phyloP scores from a whole-genome alignment of 2,888 invertebrate species.

The Ormyrus nitidulus region DNA sequence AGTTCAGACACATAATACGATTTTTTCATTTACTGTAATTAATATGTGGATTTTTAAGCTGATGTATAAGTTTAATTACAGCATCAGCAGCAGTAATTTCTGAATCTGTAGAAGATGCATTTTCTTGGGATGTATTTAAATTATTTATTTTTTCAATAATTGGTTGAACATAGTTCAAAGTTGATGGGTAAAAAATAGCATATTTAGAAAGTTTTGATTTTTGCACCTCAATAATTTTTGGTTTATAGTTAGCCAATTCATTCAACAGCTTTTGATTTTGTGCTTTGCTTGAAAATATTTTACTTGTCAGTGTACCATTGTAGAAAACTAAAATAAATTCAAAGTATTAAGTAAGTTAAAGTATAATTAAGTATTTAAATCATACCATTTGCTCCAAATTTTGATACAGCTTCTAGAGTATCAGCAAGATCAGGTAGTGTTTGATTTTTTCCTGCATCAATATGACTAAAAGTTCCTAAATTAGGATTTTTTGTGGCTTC shows the following conservation, averaged over 20 bases:
- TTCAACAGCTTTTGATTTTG: conserved; percentile 69
- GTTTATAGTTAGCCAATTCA: conserved; percentile 66
- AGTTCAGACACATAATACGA: background rate
- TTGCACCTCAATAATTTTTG: conserved; percentile 59
- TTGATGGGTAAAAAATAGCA: conserved; percentile 66
- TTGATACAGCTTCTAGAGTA: conserved; percentile 77
- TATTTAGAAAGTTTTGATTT: conserved; percentile 65
- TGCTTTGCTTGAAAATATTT: conserved; percentile 54
- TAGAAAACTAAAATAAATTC: conserved; percentile 70
- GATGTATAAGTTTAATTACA: conserved; percentile 53
- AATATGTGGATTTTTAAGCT: conserved; percentile 42
- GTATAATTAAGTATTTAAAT: no score
- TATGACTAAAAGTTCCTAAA: conserved; percentile 73
- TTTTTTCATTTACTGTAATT: conserved; percentile 46
- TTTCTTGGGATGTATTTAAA: conserved; percentile 62
- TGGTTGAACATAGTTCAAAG: conserved; percentile 59
- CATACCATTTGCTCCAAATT: conserved; percentile 71
- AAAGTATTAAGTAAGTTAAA: background rate
- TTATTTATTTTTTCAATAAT: conserved; percentile 63
- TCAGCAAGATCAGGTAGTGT: conserved; percentile 77
- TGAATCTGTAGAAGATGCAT: conserved; percentile 64
- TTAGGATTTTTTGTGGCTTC: conserved; percentile 73
- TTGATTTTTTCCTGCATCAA: conserved; percentile 76
- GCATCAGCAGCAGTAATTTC: conserved; percentile 64
- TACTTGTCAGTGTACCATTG: conserved; percentile 61